phyloP scores from a whole-genome alignment of 2,888 invertebrate genomes.

The Cephonodes hylas region DNA sequence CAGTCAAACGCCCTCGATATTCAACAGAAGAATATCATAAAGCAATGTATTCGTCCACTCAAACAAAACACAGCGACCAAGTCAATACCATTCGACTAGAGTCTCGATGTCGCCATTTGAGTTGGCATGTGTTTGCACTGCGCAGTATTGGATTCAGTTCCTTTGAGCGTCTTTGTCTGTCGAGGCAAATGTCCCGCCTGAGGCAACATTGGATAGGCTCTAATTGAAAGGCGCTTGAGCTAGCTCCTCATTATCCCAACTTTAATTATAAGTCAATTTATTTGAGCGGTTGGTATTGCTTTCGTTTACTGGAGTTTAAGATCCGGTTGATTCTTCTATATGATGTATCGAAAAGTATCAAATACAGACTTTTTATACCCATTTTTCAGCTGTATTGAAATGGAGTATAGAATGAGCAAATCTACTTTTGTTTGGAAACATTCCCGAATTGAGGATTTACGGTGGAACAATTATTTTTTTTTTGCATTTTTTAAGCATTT shows the following conservation, averaged over 20 bases:
- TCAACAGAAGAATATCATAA: too few relatives aligned
- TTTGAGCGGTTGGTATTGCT: not conserved
- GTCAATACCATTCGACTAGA: not conserved
- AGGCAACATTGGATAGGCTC: slow-evolving; percentile 1
- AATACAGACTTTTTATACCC: too few relatives aligned
- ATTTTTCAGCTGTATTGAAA: too few relatives aligned
- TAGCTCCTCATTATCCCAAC: not conserved
- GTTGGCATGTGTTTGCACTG: slow-evolving; percentile 10
- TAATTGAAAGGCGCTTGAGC: not conserved
- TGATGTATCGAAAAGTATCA: too few relatives aligned
- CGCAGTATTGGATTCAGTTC: slow-evolving; percentile 13
- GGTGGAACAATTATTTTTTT: too few relatives aligned
- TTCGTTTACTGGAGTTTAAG: not conserved
- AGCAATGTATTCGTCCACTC: too few relatives aligned
- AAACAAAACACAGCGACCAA: not conserved
- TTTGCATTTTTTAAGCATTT: too few relatives aligned
- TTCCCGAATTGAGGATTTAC: too few relatives aligned
- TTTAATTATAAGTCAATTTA: not conserved
- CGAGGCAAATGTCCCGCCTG: not conserved
- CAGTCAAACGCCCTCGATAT: too few relatives aligned
- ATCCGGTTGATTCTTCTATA: too few relatives aligned
- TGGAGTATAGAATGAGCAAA: too few relatives aligned
- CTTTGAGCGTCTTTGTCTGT: slow-evolving; percentile 14
- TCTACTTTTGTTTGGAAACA: too few relatives aligned
- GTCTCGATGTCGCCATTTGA: not conserved